phyloP scores from a whole-genome alignment of 2,888 invertebrate species.

The Linhomoeus sp. region DNA sequence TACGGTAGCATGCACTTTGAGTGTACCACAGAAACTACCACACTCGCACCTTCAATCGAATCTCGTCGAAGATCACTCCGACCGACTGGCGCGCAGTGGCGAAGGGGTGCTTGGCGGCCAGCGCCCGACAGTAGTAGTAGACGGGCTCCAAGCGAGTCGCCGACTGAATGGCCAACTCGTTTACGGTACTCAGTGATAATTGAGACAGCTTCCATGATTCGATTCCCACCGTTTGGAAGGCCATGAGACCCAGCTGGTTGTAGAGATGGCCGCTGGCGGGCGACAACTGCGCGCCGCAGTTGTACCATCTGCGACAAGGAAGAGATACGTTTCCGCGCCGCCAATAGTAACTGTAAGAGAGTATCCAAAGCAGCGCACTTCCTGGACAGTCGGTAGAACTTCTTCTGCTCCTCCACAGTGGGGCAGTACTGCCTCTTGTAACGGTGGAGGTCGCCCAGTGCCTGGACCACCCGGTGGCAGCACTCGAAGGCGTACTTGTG shows the following conservation, averaged over 20 bases:
- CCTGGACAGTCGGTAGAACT: no score
- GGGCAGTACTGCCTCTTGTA: constrained; percentile 57
- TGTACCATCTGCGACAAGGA: constrained; percentile 48
- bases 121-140: constrained; percentile 81
- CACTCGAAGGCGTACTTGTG: not conserved
- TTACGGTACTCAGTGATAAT: no score
- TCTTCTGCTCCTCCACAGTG: constrained; percentile 43
- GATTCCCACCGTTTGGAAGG: constrained; percentile 38
- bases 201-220: no score
- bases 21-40: no score
- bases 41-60: constrained; percentile 53
- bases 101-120: constrained; percentile 80
- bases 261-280: constrained; percentile 86
- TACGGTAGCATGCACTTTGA: no score
- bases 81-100: constrained; percentile 74
- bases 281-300: constrained; percentile 74
- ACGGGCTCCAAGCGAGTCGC: constrained; percentile 64
- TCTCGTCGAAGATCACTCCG: constrained; percentile 69
- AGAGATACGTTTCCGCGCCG: no score
- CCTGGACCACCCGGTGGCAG: constrained; percentile 66
- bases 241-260: constrained; percentile 73
- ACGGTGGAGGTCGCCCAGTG: constrained; percentile 72
- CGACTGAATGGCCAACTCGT: no score
- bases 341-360: no score
- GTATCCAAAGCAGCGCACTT: not conserved